These are phyloP conservation scores for Hirudo medicinalis DNA, from an alignment of 1,140 invertebrate species.

Conservation along the genomic window DNA sequence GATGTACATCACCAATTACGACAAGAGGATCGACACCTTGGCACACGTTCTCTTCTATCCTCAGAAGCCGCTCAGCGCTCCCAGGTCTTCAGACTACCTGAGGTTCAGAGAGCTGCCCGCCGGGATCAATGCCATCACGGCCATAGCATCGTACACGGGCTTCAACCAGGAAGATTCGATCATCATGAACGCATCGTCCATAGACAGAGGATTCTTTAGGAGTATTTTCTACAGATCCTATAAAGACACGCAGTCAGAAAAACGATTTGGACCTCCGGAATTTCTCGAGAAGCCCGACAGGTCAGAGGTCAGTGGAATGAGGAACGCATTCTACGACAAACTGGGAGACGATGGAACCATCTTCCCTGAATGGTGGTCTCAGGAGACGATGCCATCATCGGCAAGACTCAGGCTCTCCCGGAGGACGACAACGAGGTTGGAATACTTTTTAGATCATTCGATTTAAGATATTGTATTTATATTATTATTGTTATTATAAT, in stretches of 20 bases:
- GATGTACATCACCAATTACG: slow-evolving; percentile 97
- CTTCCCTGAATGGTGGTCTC: slow-evolving; percentile 93
- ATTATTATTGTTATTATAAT: too few relatives aligned
- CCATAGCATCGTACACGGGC: slow-evolving; percentile 94
- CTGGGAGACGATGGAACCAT: slow-evolving; percentile 97
- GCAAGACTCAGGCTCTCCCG: slow-evolving; percentile 90
- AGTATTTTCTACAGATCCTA: slow-evolving; percentile 97
- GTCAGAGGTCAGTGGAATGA: slow-evolving; percentile 61
- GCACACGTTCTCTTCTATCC: slow-evolving; percentile 96
- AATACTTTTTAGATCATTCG: too few relatives aligned
- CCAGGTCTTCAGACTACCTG: slow-evolving; percentile 87
- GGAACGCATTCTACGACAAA: slow-evolving; percentile 95
- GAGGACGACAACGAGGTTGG: slow-evolving; percentile 77
- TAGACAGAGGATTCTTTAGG: slow-evolving; percentile 96
- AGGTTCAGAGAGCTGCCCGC: slow-evolving; percentile 83
- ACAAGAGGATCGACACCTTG: slow-evolving; percentile 96
- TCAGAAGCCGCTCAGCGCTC: slow-evolving; percentile 92
- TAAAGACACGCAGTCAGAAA: slow-evolving; percentile 88
- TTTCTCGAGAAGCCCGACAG: slow-evolving; percentile 93
- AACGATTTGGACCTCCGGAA: slow-evolving; percentile 87
- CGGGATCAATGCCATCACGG: slow-evolving; percentile 80
- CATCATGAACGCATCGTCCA: slow-evolving; percentile 90
- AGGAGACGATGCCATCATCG: slow-evolving; percentile 97
- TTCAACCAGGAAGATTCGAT: slow-evolving; percentile 99
- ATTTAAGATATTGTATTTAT: too few relatives aligned